Percentiles rank a stretch among this genome's conserved stretches.
These are phyloP conservation scores for Sycophaga agraensis DNA, from an alignment of 1,140 invertebrate species.

Conservation along the genomic window DNA sequence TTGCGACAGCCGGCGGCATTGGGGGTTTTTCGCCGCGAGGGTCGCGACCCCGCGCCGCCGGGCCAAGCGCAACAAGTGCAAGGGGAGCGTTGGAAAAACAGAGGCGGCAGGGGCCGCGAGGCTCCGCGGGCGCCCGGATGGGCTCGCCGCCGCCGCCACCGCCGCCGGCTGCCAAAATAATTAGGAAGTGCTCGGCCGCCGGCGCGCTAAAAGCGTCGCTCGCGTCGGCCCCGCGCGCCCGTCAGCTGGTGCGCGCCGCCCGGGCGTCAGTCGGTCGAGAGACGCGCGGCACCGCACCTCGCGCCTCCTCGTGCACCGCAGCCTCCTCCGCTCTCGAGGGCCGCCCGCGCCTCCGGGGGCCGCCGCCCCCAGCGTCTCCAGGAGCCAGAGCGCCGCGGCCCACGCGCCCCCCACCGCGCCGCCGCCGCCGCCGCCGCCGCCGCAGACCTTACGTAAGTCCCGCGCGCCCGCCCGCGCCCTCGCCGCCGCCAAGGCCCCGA, in stretches of 20 bases:
- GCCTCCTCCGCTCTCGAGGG: too few relatives aligned
- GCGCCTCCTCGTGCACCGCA: too few relatives aligned
- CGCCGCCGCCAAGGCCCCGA: background rate
- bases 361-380: background rate
- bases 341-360: too few relatives aligned
- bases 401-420: too few relatives aligned
- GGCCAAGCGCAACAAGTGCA: slow-evolving; percentile 2
- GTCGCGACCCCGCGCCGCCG: too few relatives aligned
- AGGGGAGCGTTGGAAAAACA: background rate
- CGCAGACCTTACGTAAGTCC: too few relatives aligned
- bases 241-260: background rate
- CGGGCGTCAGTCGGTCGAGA: background rate
- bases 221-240: background rate
- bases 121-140: background rate
- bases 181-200: slow-evolving; percentile 63
- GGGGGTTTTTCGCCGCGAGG: too few relatives aligned
- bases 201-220: slow-evolving; percentile 2
- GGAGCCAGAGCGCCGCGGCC: background rate
- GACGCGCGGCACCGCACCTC: too few relatives aligned
- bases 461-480: background rate
- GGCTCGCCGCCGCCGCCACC: too few relatives aligned
- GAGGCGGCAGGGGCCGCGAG: background rate
- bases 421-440: too few relatives aligned
- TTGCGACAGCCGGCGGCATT: too few relatives aligned
- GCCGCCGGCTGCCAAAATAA: slow-evolving; percentile 67